Base-by-base conservation (phyloP, 2,888 invertebrate species). In the Bedellia somnulentella region DNA sequence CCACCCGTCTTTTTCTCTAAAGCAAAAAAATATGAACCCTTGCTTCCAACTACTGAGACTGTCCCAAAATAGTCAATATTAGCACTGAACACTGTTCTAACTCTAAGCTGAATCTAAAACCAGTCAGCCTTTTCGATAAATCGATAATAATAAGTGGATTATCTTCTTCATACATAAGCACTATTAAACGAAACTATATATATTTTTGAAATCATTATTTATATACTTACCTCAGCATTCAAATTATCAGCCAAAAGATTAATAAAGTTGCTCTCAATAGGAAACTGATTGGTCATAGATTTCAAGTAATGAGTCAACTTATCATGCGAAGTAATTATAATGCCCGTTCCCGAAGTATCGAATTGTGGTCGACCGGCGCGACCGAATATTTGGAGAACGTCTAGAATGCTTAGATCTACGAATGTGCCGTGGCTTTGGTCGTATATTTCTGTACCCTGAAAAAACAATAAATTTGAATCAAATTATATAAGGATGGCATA, bases 291-390 rank as follows among this genome's bases (percentile, higher is more conserved):
- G 2, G 95, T 96, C 52, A 99, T 81, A 29, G 96, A 79, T 1
- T 92, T 90, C 33, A 99, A 78, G 54, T 99, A 99, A 52, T 95
- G 93, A 17, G 90, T 84, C 32, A 99, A 77, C 57, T 96, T 96
- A 38, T 90, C 88, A 52, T 95, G 89, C 0, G 87, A 75, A 0
- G 99, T 99, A 27, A 99, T 93, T 34, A 99, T 99, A 21, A 92
- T 89, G 22, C 97, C 98, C 21, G 93, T 88, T 4, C 99, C 97
- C 9, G 89, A 88, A 1, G 82, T 89, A 57, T 99, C 98, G 62
- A 88, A 99, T 66, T 99, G 99, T 0, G 99, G 99, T 2, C 99
- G 83, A 3, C 99, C 99, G 3, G 99, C 99, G 33, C 99, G 85
- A 22, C 99, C 99, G 67, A 98, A 98, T 47, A 99, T 99, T 78